phyloP scores from a whole-genome alignment of 92 coral and sea anemone genomes.

The Heliopora coerulea region DNA sequence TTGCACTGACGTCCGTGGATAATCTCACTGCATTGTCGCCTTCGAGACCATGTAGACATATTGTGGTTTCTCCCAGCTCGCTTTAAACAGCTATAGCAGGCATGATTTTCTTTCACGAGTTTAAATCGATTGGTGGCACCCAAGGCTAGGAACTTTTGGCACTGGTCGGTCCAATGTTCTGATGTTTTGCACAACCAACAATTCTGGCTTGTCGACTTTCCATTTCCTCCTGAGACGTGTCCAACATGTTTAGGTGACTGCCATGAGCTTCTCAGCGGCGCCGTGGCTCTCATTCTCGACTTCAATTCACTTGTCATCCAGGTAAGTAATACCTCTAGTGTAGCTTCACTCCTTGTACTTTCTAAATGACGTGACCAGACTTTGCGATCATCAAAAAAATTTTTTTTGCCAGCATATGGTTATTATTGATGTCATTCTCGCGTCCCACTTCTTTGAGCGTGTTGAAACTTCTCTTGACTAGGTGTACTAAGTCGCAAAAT shows the following conservation, averaged over 20 bases:
- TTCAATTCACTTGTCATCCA: conserved; percentile 39
- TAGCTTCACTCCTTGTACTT: conserved; percentile 18
- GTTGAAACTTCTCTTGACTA: conserved; percentile 44
- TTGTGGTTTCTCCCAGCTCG: conserved; percentile 50
- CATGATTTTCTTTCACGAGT: conserved; percentile 53
- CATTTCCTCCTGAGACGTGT: not conserved
- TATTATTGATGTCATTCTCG: conserved; percentile 50
- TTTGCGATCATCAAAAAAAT: conserved; percentile 39
- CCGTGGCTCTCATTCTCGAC: conserved; percentile 41
- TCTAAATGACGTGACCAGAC: conserved; percentile 54
- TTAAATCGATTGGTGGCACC: conserved; percentile 47
- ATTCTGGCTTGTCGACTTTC: conserved; percentile 1
- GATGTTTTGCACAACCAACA: conserved; percentile 48
- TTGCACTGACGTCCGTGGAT: conserved; percentile 54
- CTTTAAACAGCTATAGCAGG: conserved; percentile 54
- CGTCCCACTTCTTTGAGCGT: conserved; percentile 49
- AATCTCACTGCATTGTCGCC: conserved; percentile 45
- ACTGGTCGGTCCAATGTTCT: conserved; percentile 59
- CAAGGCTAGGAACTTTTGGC: conserved; percentile 46
- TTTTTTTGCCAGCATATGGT: conserved; percentile 52
- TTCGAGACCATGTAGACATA: conserved; percentile 44
- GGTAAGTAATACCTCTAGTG: conserved; percentile 24
- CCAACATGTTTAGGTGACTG: conserved; percentile 9
- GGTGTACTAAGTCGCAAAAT: conserved; percentile 20
- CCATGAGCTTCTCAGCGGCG: conserved; percentile 38